These are phyloP conservation scores for Eupristina koningsbergeri DNA, from an alignment of 1,140 invertebrate genomes.

Conservation along the genomic window DNA sequence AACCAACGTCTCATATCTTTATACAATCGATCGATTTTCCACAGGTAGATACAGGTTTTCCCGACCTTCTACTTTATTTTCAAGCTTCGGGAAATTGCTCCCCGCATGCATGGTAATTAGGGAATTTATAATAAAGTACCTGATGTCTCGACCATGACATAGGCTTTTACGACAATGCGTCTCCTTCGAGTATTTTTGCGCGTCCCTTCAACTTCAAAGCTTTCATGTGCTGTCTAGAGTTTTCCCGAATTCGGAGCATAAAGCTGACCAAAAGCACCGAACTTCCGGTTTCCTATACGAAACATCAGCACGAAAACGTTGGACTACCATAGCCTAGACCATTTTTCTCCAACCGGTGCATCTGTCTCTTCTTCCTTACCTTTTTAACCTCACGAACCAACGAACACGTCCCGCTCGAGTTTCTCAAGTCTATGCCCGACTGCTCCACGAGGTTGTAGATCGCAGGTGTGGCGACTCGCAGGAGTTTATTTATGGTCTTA, in stretches of 20 bases:
- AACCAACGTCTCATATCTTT: background rate
- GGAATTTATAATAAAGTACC: background rate
- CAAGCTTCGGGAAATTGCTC: background rate
- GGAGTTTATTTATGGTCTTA: background rate
- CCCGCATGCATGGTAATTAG: slow-evolving; percentile 18
- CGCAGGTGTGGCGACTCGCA: background rate
- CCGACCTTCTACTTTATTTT: no score
- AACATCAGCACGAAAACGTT: background rate
- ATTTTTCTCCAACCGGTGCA: slow-evolving; percentile 1
- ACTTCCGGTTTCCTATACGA: slow-evolving; percentile 14
- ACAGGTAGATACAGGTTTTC: background rate
- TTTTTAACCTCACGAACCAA: background rate
- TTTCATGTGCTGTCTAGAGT: background rate
- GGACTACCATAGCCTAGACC: background rate
- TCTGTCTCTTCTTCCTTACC: background rate
- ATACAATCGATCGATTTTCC: background rate
- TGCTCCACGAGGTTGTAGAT: background rate
- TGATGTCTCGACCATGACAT: background rate
- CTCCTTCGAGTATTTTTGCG: background rate
- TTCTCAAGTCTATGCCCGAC: background rate
- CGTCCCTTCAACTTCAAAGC: background rate
- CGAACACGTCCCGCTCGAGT: background rate
- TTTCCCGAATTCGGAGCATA: background rate
- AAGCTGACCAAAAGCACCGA: background rate
- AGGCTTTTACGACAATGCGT: slow-evolving; percentile 8